A percentile compares a stretch with the other conserved stretches of the same genome.
Conservation (phyloP, 2,113 vertebrate genomes). For the Columba janthina region DNA sequence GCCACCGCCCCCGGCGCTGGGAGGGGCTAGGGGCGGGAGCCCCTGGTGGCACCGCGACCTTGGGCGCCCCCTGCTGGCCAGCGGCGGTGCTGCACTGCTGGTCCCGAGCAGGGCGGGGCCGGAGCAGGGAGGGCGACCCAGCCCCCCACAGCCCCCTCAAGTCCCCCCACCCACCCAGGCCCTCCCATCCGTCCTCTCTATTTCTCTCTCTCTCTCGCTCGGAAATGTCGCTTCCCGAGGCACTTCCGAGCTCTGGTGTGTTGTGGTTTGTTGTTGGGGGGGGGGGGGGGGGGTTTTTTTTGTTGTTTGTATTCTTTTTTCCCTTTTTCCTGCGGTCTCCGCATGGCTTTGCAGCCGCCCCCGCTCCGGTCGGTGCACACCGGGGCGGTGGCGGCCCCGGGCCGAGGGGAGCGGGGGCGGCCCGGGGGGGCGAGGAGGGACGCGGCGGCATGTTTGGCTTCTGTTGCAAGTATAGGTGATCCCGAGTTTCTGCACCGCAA, state of each 20-base stretch:
- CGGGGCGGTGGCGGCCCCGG: neutral
- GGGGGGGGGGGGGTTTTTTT: too few species aligned
- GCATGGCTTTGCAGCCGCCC: neutral
- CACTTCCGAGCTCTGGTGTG: neutral
- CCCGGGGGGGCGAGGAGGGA: too few species aligned
- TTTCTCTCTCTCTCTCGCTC: neutral
- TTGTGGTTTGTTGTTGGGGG: too few species aligned
- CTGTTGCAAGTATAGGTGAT: fast-evolving
- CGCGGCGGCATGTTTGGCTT: too few species aligned
- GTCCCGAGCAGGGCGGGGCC: neutral
- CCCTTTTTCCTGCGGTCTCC: neutral
- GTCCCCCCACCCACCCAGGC: too few species aligned
- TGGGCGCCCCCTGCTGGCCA: neutral
- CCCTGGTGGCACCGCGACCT: neutral
- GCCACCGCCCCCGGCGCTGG: neutral
- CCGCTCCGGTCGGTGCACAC: neutral
- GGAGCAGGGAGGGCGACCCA: too few species aligned
- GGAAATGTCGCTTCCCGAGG: neutral
- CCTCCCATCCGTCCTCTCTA: too few species aligned
- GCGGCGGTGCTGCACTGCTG: neutral
- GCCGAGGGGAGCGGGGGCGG: neutral
- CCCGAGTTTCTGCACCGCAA: fast-evolving
- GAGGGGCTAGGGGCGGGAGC: neutral
- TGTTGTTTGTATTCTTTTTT: too few species aligned
- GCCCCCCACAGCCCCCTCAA: too few species aligned